Base-by-base conservation (phyloP, 2,888 invertebrate species). In the Hesperia comma region DNA sequence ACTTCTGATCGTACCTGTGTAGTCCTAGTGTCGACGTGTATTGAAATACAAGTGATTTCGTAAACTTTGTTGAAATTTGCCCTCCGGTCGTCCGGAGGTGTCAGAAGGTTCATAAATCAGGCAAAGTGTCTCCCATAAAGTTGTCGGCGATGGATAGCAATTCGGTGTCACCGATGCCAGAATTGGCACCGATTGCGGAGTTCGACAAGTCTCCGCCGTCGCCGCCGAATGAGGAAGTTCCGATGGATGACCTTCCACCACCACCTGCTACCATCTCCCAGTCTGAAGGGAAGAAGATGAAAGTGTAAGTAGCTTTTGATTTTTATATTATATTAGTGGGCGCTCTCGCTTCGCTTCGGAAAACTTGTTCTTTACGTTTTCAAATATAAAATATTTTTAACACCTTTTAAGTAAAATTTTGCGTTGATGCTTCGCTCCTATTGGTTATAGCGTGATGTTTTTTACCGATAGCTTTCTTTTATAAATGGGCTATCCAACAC, bases 131-230 rank as follows among this genome's bases (percentile, higher is more conserved):
- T 91, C 93, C 93, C 70, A 92, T 93, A 84, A 93, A 93, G 90
- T 85, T 93, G 83, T 91, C 92, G 72, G 93, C 92, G 77, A 95
- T 95, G 95, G 95, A 95, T 86, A 94, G 94, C 88, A 95, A 95
- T 88, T 94, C 95, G 79, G 95, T 95, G 81, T 95, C 95, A 17
- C 95, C 95, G 71, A 94, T 95, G 94, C 94, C 95, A 72, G 94
- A 94, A 77, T 83, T 95, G 83, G 95, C 95, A 66, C 95, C 95
- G 37, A 95, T 95, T 72, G 95, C 95, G 58, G 95, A 95, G 88
- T 95, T 95, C 79, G 95, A 95, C 81, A 95, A 95, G 87, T 94
- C 95, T 8, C 95, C 95, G 40, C 95, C 95, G 7, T 94, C 95
- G 72, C 95, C 95, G 43, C 94, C 94, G 40, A 93, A 93, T 74